A percentile compares a stretch with the other conserved stretches of the same genome.
Conservation (phyloP, 1,140 invertebrate species). For the Apolygus lucorum region DNA sequence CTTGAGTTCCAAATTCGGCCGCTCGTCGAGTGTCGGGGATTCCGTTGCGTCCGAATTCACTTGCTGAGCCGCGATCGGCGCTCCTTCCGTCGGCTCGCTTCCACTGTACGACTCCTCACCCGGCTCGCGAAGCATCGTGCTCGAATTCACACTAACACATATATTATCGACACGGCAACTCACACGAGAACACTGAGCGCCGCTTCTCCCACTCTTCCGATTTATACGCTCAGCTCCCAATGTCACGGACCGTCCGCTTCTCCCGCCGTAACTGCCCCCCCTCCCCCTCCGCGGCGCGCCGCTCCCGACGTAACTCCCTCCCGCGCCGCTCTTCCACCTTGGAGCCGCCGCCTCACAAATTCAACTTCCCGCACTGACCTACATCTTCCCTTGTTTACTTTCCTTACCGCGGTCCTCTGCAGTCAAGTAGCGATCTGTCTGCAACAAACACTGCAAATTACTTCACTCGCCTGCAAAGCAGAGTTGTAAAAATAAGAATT, state of each 20-base stretch:
- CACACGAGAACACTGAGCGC: not conserved
- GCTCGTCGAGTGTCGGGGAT: not conserved
- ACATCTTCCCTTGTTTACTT: not conserved
- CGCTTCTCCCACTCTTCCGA: constrained; percentile 20
- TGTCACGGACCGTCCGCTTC: constrained; percentile 7
- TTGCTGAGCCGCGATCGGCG: not conserved
- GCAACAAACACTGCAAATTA: too few species aligned
- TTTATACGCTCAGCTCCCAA: constrained; percentile 9
- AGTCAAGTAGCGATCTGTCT: too few species aligned
- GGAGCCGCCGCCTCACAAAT: not conserved
- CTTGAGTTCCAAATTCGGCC: too few species aligned
- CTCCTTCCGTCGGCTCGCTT: not conserved
- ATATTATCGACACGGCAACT: not conserved
- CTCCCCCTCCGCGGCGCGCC: not conserved
- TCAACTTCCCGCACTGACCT: constrained; percentile 8
- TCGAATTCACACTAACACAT: not conserved
- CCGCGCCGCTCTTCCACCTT: not conserved
- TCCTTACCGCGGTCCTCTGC: too few species aligned
- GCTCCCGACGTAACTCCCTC: too few species aligned
- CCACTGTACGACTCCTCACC: not conserved
- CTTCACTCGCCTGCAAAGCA: too few species aligned
- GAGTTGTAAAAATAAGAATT: too few species aligned
- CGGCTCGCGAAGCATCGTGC: constrained; percentile 12
- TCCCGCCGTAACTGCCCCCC: not conserved
- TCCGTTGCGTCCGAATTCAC: not conserved